Base-by-base conservation (phyloP, 1,140 invertebrate genomes). In the Bombus consobrinus region DNA sequence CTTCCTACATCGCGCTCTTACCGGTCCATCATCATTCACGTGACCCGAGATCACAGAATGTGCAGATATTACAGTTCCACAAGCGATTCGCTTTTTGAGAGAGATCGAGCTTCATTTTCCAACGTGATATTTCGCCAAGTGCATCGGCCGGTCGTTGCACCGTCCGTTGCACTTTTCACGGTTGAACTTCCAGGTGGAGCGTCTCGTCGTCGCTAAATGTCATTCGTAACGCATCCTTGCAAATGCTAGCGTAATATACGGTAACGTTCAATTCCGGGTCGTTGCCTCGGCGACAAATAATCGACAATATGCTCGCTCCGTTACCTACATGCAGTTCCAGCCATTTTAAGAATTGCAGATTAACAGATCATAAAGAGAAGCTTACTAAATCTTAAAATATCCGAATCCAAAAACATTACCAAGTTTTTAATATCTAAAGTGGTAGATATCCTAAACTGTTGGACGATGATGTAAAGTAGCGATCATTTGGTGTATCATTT, bases 101-200 rank as follows among this genome's bases (percentile, higher is more conserved):
- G 15, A 1, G 28, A 9, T 32, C 34, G 39, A 4, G 28, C 28
- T 34, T 34, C 12, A 32, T 43, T 77, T 41, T n/a, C 15, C 15
- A 59, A 2, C 64, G 39, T 8, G 39, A 34, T 66, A 34, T 66
- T 66, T 34, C 39, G 28, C 39, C 39, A 66, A 64, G 32, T 53
- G 43, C 32, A 41, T n/a, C 41, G 47, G 37, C 39, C 69, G 32
- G 10, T 22, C 47, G 47, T 53, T 43, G 39, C 34, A 43, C 10
- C 64, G 37, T 43, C 53, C 28, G 72, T 37, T 82, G 68, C 80
- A 86, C 85, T 74, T 82, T 72, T 78, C 83, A 66, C 81, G 76
- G 64, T 66, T 74, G 69, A 84, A 87, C 69, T 41, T 83, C 37
- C 47, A 71, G 57, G 68, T 32, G 15, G 25, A 66, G 43, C n/a